Percentiles rank a stretch among this genome's conserved stretches.
phyloP scores from a whole-genome alignment of 2,888 invertebrate genomes.

The Hyppa rectilinea region DNA sequence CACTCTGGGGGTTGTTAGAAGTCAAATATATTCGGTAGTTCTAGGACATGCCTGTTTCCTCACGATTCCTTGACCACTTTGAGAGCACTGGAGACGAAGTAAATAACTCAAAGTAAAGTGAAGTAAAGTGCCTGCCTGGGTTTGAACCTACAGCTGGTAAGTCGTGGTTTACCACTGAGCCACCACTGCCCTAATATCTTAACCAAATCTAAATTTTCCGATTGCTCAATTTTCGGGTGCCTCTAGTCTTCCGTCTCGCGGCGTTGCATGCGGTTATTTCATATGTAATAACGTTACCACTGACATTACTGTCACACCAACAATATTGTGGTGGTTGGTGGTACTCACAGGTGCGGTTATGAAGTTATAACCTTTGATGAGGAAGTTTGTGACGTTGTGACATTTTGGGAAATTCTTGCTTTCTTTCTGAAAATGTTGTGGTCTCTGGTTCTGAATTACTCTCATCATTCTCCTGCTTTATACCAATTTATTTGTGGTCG shows the following conservation, averaged over 20 bases:
- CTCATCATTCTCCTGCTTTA: no score
- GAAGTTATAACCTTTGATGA: conserved; percentile 38
- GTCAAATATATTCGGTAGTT: not conserved
- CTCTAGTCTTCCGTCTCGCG: conserved; percentile 18
- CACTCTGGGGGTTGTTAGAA: not conserved
- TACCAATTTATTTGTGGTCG: no score
- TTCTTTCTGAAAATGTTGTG: not conserved
- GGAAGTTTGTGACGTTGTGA: conserved; percentile 28
- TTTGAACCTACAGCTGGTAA: not conserved
- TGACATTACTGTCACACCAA: conserved; percentile 46
- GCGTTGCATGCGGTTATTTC: conserved; percentile 50
- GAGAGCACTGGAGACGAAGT: not conserved
- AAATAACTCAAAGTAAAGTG: not conserved
- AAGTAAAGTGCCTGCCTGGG: not conserved
- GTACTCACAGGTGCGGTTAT: conserved; percentile 43
- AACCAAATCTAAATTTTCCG: not conserved
- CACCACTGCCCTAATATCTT: not conserved
- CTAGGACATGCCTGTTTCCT: not conserved
- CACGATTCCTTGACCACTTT: not conserved
- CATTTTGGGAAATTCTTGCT: conserved; percentile 22
- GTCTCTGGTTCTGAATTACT: not conserved
- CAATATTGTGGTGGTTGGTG: conserved; percentile 47
- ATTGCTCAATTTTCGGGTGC: conserved; percentile 45
- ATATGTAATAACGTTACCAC: conserved; percentile 51
- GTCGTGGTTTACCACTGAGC: not conserved